phyloP scores from a whole-genome alignment of 2,113 vertebrate genomes.

The Brevimyrus niger region DNA sequence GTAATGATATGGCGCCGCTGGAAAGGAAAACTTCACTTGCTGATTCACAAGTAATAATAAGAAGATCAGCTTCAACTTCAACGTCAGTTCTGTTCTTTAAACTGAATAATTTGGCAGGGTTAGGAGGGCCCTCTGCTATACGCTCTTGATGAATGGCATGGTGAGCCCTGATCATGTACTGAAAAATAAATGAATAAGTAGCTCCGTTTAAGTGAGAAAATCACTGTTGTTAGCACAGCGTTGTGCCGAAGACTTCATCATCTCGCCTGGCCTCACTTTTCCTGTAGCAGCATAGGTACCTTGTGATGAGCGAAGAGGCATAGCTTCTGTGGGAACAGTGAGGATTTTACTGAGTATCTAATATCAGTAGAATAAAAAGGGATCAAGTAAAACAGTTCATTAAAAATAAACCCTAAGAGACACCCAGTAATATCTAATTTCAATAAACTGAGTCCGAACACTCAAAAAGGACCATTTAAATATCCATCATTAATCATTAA shows the following conservation, averaged over 20 bases:
- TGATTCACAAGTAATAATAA: background rate
- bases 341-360: conserved; percentile 10
- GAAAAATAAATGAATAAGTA: background rate
- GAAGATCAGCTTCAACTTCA: background rate
- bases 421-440: conserved; percentile 44
- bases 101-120: background rate
- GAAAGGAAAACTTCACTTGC: background rate
- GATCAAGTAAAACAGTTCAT: conserved; percentile 44
- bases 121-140: background rate
- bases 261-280: too few species aligned
- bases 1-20: background rate
- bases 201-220: background rate
- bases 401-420: conserved; percentile 46
- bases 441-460: conserved; percentile 47
- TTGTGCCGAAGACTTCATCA: background rate
- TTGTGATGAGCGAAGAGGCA: background rate
- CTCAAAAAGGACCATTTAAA: conserved; percentile 51
- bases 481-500: conserved; percentile 49
- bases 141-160: background rate
- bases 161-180: background rate
- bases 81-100: conserved; percentile 2
- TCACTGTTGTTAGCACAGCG: background rate
- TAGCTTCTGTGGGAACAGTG: background rate
- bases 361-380: conserved; percentile 33
- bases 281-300: background rate